Evolutionary conservation across 2,113 vertebrate species (phyloP).

Genomic region (Xenopus tropicalis): UCB_Xtro_10.0 CM004443.2:187120001-187120500

Average conservation of each 20-base stretch:
- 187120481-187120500: slow-evolving; percentile 28
- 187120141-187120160: not conserved
- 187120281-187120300: not conserved
- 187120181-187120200: not conserved
- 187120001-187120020: too few species aligned
- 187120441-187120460: not conserved
- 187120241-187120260: not conserved
- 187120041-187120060: too few species aligned
- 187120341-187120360: not conserved
- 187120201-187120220: not conserved
- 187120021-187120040: too few species aligned
- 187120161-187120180: not conserved
- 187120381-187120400: not conserved
- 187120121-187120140: not conserved
- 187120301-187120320: not conserved
- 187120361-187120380: not conserved
- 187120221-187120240: not conserved
- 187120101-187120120: not conserved
- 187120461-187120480: slow-evolving; percentile 20
- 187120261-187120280: not conserved
- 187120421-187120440: slow-evolving; percentile 1
- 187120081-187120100: too few species aligned
- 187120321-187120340: not conserved
- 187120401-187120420: not conserved
- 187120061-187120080: too few species aligned